Conservation (phyloP, 2,113 vertebrate genomes). For the Crotalus helleri region DNA sequence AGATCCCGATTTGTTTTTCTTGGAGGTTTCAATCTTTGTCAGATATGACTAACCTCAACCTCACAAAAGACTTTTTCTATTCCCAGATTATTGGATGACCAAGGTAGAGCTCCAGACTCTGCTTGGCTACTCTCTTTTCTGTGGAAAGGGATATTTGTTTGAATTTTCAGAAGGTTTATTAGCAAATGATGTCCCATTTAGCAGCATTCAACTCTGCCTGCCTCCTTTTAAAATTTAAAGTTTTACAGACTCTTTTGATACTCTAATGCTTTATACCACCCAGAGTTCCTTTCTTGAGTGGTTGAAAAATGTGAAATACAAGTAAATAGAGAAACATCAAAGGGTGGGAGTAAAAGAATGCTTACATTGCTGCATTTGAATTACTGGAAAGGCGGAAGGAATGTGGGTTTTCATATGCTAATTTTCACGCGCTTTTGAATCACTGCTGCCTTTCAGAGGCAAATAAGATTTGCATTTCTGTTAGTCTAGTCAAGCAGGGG, state of each 20-base stretch:
- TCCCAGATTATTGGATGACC: not conserved
- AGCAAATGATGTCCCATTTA: not conserved
- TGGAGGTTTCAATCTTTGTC: not conserved
- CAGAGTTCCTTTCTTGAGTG: not conserved
- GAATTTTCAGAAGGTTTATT: not conserved
- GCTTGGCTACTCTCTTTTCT: not conserved
- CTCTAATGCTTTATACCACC: not conserved
- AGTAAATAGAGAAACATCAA: not conserved
- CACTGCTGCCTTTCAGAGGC: not conserved
- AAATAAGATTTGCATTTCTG: not conserved
- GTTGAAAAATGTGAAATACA: not conserved
- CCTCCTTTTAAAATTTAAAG: not conserved
- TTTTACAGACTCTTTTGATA: not conserved
- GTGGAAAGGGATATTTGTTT: not conserved
- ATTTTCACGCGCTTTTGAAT: not conserved
- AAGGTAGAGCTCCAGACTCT: not conserved
- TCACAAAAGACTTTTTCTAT: not conserved
- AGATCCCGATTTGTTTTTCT: not conserved
- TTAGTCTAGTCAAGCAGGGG: too few species aligned
- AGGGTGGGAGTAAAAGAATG: not conserved
- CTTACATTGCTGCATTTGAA: not conserved
- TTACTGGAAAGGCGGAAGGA: not conserved
- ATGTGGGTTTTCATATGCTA: not conserved
- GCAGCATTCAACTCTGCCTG: not conserved
- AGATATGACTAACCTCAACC: not conserved